Base-by-base conservation (phyloP, 2,797 vertebrate genomes). In the Tenualosa ilisha region DNA sequence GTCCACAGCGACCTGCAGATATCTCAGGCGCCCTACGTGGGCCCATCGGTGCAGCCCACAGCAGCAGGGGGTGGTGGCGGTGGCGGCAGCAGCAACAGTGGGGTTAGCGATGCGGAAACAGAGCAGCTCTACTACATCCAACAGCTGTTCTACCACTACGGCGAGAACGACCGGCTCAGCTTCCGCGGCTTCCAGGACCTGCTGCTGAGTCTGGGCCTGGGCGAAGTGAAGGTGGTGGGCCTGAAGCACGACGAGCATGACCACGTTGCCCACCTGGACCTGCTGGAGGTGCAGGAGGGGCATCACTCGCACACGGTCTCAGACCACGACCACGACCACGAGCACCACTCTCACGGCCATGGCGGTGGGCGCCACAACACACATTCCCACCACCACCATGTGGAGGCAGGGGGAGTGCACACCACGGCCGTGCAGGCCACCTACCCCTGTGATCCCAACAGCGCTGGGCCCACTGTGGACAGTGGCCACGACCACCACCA, bases 101-200 rank as follows among this genome's bases (percentile, higher is more conserved):
- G 90, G 79, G 85, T 92, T 0, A 92, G 90, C 17, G 94, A 95
- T 82, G 96, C 97, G n/a, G 96, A 97, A 93, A 96, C 95, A 75
- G 97, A 98, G 89, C 98, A 99, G 90, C 96, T 91, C 40, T 99
- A 96, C 92, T 99, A 98, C 91, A 97, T 99, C 90, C 96, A 97
- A 91, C 95, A 97, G 94, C 95, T 99, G 86, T 99, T 99, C 92
- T 94, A 91, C 83, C 97, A 95, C 24, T 98, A 99, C 0, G 98
- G 98, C 84, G 93, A 97, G 89, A 96, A 96, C 89, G 97, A 96
- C 92, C 96, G 92, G 53, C 93, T 99, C 40, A 97, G 98, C 9
- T 99, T 97, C 92, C 91, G 96, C 72, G 98, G 97, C 75, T 96
- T 99, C 90, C 96, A 99, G 95, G 98, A 93, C 93, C 94, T 99